Percentiles rank a stretch among this genome's conserved stretches.
Evolutionary conservation across 2,888 invertebrate species (phyloP).

Genomic region (Odontomyia ornata): DNA sequence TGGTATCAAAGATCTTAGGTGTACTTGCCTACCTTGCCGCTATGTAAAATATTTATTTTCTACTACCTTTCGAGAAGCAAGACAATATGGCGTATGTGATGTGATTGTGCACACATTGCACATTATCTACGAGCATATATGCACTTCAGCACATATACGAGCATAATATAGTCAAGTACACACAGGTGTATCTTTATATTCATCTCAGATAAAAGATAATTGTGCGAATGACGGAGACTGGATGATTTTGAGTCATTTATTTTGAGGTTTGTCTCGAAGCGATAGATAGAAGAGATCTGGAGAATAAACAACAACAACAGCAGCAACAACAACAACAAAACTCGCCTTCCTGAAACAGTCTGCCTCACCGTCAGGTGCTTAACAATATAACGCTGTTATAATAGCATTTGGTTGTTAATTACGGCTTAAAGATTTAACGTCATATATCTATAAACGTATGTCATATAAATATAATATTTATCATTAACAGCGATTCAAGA

Average conservation of each 20-base stretch:
- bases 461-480: conserved; percentile 26
- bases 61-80: background rate
- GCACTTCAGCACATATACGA: too few species aligned
- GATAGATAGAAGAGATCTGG: background rate
- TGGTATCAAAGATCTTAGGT: background rate
- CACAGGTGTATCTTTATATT: conserved; percentile 28
- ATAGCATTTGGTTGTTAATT: conserved; percentile 1
- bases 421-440: background rate
- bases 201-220: conserved; percentile 22
- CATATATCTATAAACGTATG: background rate
- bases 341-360: background rate
- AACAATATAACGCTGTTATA: too few species aligned
- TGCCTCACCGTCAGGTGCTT: too few species aligned
- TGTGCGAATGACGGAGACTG: background rate
- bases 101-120: conserved; percentile 2
- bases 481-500: conserved; percentile 5
- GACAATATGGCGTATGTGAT: conserved; percentile 17
- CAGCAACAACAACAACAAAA: background rate
- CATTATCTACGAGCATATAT: background rate
- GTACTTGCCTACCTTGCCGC: background rate
- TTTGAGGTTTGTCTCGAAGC: background rate
- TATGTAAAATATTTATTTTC: conserved; percentile 21
- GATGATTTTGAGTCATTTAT: conserved; percentile 17
- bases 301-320: background rate
- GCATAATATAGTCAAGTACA: too few species aligned